These are phyloP conservation scores for Phrynosoma platyrhinos DNA, from an alignment of 2,113 vertebrate species.

Conservation along the genomic window DNA sequence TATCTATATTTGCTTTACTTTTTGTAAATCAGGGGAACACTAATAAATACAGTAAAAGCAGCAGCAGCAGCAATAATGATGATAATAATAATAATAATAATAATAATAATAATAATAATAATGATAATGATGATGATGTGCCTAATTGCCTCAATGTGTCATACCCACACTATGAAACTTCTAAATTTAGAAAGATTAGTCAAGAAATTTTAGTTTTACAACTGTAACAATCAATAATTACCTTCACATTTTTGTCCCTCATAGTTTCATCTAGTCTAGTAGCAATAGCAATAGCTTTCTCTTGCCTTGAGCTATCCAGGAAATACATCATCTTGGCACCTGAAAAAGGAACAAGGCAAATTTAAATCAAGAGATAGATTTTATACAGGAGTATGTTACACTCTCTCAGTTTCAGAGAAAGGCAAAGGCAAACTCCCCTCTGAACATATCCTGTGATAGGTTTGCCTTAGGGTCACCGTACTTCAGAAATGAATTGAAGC, in stretches of 20 bases:
- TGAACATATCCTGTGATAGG: too few relatives aligned
- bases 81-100: too few relatives aligned
- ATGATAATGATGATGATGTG: too few relatives aligned
- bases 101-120: too few relatives aligned
- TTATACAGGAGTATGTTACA: accelerated
- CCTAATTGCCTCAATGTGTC: too few relatives aligned
- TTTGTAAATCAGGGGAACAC: too few relatives aligned
- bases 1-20: too few relatives aligned
- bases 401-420: neutral
- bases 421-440: too few relatives aligned
- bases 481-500: neutral
- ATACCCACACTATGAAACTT: neutral
- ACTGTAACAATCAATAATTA: conserved; percentile 58
- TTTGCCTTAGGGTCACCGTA: too few relatives aligned
- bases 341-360: conserved; percentile 53
- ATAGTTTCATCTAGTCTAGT: conserved; percentile 80
- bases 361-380: conserved; percentile 1
- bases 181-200: neutral
- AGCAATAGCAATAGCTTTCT: conserved; percentile 82
- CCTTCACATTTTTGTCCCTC: conserved; percentile 83
- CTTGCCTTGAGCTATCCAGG: conserved; percentile 84
- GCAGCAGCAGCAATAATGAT: too few relatives aligned
- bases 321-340: conserved; percentile 88
- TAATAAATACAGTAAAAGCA: too few relatives aligned
- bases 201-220: neutral